Evolutionary conservation across 1,140 invertebrate genomes (phyloP), one percentile per base, ranked within the genome.

Genomic region (Euwallacea similis): DNA sequence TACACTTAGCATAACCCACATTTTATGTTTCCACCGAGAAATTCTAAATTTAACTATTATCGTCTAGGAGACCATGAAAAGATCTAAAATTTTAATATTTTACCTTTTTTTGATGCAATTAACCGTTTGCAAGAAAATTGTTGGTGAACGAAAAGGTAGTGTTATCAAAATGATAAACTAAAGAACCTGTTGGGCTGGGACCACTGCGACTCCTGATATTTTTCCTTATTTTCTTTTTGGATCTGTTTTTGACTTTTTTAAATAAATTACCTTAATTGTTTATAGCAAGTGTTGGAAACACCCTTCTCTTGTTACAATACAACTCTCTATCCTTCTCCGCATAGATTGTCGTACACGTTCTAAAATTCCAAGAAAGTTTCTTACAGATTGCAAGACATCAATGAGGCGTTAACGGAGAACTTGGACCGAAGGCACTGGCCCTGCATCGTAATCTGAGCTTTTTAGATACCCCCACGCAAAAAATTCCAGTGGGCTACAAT

Each of bases 401-500:
- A 33, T 33, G 21, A 33, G 21, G 21, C 21, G 21, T 33, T 33
- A 4, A 33, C 6, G 55, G n/a, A 58, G 55, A 2, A 58, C 16
- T 16, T 58, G n/a, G 21, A 58, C 16, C 9, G 55, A 58, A 16
- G n/a, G 7, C n/a, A 58, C 55, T 58, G 55, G 55, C 7, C 55
- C 55, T 58, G 55, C 7, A 58, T 58, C 55, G 21, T 58, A 2
- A 13, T 2, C 55, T 33, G 16, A 58, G 1, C 55, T 58, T 7
- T 58, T 58, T 16, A 58, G 3, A 58, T 58, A 16, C 2, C 55
- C 55, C 55, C 55, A 58, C 42, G 41, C n/a, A 11, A 60, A 60
- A 43, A 60, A 60, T 0, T 41, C 58, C 15, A 60, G 41, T 16
- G 58, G 58, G 58, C 4, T 41, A 7, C 41, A 60, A 43, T 60